Percentiles rank a stretch among this genome's conserved stretches.
Conservation (phyloP, 1,140 invertebrate genomes). For the Drosophila kurseongensis region DNA sequence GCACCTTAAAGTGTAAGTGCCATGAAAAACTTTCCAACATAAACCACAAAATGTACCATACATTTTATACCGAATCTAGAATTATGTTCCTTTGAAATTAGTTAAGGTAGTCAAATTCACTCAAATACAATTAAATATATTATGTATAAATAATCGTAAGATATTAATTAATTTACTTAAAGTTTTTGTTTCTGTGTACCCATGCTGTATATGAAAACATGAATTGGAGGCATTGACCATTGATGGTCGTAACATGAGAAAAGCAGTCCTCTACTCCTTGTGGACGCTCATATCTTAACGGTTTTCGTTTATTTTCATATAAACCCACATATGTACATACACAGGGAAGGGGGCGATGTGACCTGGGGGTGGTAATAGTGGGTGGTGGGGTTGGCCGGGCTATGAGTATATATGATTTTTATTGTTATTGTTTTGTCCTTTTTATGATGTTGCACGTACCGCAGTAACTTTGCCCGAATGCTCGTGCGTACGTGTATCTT, state of each 20-base stretch:
- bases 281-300: constrained; percentile 71
- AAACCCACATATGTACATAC: constrained; percentile 15
- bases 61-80: too few species aligned
- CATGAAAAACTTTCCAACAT: too few species aligned
- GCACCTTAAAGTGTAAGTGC: too few species aligned
- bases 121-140: too few species aligned
- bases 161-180: not conserved
- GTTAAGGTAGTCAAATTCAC: too few species aligned
- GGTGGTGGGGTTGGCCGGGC: constrained; percentile 3
- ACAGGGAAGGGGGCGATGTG: not conserved
- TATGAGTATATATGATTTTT: constrained; percentile 76
- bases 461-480: constrained; percentile 50
- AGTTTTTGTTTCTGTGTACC: not conserved
- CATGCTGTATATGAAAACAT: not conserved
- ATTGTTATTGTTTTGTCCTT: constrained; percentile 83
- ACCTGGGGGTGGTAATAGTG: not conserved
- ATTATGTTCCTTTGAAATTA: too few species aligned
- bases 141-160: too few species aligned
- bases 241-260: constrained; percentile 5
- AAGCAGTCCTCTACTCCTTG: constrained; percentile 27
- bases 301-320: constrained; percentile 54
- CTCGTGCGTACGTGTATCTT: constrained; percentile 36
- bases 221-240: constrained; percentile 15
- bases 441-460: constrained; percentile 73
- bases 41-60: too few species aligned